phyloP scores from a whole-genome alignment of 1,140 invertebrate genomes.

The Bombus pyrosoma region DNA sequence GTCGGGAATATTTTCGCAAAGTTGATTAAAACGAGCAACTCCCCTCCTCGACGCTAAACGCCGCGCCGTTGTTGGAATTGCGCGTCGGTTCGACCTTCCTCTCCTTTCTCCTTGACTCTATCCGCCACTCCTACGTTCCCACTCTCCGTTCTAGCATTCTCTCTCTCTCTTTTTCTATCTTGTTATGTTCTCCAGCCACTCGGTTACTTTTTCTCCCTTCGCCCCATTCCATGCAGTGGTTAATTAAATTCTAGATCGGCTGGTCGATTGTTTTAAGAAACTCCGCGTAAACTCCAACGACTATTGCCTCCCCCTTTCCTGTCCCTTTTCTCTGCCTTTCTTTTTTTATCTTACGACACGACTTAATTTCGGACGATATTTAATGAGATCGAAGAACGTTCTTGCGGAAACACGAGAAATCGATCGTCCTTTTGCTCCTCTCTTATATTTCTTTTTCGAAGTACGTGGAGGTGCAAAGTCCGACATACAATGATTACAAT shows the following conservation, averaged over 20 bases:
- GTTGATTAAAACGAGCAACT: conserved; percentile 66
- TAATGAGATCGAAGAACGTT: neutral
- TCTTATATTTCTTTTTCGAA: neutral
- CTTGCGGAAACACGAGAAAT: neutral
- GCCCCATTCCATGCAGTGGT: neutral
- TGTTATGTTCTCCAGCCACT: conserved; percentile 35
- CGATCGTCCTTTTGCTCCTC: no score
- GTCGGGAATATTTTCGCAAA: conserved; percentile 61
- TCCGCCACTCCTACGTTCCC: neutral
- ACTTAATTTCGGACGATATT: neutral
- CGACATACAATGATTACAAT: no score
- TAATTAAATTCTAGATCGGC: conserved; percentile 32
- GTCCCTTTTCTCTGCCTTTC: neutral
- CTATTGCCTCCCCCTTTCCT: neutral
- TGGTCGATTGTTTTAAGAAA: conserved; percentile 18
- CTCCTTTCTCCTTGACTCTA: neutral
- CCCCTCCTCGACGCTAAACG: conserved; percentile 31
- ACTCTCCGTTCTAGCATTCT: neutral
- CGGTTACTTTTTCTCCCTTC: conserved; percentile 18
- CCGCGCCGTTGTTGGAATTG: conserved; percentile 30
- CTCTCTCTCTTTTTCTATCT: neutral
- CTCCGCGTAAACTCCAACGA: neutral
- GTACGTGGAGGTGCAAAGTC: neutral
- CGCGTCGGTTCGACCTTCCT: neutral
- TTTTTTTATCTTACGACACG: neutral